These are phyloP conservation scores for Colletes gigas DNA, from an alignment of 1,140 invertebrate species.

Conservation along the genomic window DNA sequence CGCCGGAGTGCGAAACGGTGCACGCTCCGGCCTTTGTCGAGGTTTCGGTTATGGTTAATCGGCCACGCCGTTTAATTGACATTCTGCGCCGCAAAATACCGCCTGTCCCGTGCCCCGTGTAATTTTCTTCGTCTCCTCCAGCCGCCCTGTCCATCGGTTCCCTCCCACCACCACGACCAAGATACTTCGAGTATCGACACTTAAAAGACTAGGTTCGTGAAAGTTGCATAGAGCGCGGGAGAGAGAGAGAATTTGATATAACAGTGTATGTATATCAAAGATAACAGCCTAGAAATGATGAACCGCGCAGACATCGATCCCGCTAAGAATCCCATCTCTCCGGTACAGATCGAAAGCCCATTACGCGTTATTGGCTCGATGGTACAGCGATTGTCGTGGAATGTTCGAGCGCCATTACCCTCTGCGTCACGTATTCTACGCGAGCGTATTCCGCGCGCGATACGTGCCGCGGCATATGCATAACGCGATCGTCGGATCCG, in stretches of 20 bases:
- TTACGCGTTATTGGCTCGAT: slow-evolving; percentile 14
- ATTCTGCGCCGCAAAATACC: slow-evolving; percentile 66
- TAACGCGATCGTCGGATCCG: slow-evolving; percentile 21
- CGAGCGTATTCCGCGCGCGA: background rate
- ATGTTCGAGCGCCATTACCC: background rate
- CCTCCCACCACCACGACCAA: background rate
- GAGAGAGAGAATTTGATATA: too few relatives aligned
- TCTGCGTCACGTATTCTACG: background rate
- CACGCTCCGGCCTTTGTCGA: slow-evolving; percentile 71
- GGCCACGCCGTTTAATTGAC: slow-evolving; percentile 69
- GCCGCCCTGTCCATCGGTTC: background rate
- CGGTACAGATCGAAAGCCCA: slow-evolving; percentile 2
- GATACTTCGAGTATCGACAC: too few relatives aligned
- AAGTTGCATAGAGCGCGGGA: too few relatives aligned
- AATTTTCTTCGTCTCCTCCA: slow-evolving; percentile 54
- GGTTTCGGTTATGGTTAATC: slow-evolving; percentile 75
- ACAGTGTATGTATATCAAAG: too few relatives aligned
- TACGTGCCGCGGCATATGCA: slow-evolving; percentile 17
- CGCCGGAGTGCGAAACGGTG: slow-evolving; percentile 66
- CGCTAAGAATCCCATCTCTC: background rate
- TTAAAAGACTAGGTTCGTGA: too few relatives aligned
- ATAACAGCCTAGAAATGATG: background rate
- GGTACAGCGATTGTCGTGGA: background rate
- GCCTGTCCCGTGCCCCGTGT: slow-evolving; percentile 43
- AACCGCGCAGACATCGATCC: background rate